Conservation (phyloP, 1,140 invertebrate species). For the Euwallacea similis region DNA sequence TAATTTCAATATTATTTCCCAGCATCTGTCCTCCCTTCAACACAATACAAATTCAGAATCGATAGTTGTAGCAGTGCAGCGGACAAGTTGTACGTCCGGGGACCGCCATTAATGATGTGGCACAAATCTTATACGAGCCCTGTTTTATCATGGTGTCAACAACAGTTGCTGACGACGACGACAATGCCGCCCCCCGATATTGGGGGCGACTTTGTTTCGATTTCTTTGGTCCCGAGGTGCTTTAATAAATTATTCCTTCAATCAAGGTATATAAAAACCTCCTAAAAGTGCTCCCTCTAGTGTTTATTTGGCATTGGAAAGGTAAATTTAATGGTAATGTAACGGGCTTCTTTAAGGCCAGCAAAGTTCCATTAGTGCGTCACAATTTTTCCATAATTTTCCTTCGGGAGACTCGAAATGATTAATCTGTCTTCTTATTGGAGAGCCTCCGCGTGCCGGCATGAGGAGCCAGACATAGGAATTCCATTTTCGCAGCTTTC, state of each 20-base stretch:
- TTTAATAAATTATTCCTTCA: too few species aligned
- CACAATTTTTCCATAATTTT: slow-evolving; percentile 18
- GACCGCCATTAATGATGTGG: slow-evolving; percentile 46
- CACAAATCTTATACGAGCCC: slow-evolving; percentile 46
- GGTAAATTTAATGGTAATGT: too few species aligned
- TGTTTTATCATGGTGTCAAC: slow-evolving; percentile 50
- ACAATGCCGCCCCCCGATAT: neutral
- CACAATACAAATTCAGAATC: slow-evolving; percentile 45
- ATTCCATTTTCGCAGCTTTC: slow-evolving; percentile 21
- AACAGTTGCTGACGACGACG: slow-evolving; percentile 47
- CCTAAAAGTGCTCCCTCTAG: too few species aligned
- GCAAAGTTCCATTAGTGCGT: neutral
- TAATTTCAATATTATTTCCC: too few species aligned
- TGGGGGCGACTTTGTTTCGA: neutral
- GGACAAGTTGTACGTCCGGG: slow-evolving; percentile 45
- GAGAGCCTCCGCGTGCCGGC: neutral
- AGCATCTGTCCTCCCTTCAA: too few species aligned
- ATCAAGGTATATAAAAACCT: too few species aligned
- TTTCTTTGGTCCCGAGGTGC: slow-evolving; percentile 14
- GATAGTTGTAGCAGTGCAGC: slow-evolving; percentile 41
- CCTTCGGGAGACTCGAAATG: slow-evolving; percentile 3
- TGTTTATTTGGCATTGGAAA: too few species aligned
- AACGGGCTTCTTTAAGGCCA: neutral
- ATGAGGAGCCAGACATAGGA: slow-evolving; percentile 8
- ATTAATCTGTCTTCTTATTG: slow-evolving; percentile 14